A percentile compares a stretch with the other conserved stretches of the same genome.
Conservation (phyloP, 37 sponge, comb jelly and placozoan species). For the Ephydatia muelleri region DNA sequence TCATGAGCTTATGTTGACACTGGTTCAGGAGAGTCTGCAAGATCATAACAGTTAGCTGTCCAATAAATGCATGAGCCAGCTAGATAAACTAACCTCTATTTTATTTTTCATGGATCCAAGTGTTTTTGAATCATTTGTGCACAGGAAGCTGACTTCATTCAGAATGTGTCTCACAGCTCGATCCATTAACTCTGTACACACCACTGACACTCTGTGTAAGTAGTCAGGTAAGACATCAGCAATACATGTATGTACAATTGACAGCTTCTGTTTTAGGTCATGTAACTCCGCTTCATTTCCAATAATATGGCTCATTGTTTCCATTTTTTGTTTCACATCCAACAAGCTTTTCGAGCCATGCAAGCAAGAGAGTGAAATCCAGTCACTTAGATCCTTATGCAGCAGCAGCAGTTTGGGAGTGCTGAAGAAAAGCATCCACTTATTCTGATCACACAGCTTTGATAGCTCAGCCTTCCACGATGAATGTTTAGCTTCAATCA, state of each 20-base stretch:
- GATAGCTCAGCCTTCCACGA: conserved; percentile 48
- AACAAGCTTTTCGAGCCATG: background rate
- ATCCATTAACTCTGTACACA: background rate
- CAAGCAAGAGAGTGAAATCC: background rate
- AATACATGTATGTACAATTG: background rate
- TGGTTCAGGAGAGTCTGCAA: background rate
- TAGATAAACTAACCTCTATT: background rate
- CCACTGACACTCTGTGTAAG: background rate
- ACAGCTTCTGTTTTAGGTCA: background rate
- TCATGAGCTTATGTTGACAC: too few species aligned
- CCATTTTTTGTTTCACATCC: background rate
- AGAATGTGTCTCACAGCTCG: background rate
- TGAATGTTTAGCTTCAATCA: conserved; percentile 25
- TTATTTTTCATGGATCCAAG: background rate
- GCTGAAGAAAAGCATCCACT: conserved; percentile 67
- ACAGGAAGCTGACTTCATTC: background rate
- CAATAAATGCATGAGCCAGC: background rate
- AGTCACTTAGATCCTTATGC: conserved; percentile 7
- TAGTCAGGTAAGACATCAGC: background rate
- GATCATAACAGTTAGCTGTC: background rate
- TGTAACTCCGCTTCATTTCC: background rate
- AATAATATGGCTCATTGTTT: background rate
- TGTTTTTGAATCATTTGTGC: background rate
- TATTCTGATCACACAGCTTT: conserved; percentile 31
- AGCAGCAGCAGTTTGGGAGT: conserved; percentile 64